Conservation (phyloP, 2,113 vertebrate genomes). For the Canis aureus region DNA sequence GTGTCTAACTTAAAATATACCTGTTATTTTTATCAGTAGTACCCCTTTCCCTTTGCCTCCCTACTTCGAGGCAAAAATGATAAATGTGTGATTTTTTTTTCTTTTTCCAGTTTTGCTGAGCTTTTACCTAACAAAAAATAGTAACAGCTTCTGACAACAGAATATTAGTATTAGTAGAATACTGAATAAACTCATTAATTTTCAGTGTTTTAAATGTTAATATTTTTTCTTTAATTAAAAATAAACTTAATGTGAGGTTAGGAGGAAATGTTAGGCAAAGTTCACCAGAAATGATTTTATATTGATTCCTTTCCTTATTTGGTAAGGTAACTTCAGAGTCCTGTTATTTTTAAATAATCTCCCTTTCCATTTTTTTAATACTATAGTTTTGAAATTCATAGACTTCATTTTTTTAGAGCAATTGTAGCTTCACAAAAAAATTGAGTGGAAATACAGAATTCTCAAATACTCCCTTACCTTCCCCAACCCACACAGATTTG, state of each 20-base stretch:
- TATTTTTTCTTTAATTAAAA: not conserved
- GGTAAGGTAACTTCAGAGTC: not conserved
- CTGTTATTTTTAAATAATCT: not conserved
- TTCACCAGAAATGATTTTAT: not conserved
- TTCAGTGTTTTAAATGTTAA: not conserved
- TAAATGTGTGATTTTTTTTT: not conserved
- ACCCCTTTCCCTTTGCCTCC: not conserved
- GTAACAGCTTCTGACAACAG: not conserved
- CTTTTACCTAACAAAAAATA: not conserved
- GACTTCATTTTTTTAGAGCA: not conserved
- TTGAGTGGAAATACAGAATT: not conserved
- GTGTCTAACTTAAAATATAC: slow-evolving; percentile 20
- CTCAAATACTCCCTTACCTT: not conserved
- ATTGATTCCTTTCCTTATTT: not conserved
- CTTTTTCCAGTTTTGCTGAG: not conserved
- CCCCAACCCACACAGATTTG: not conserved
- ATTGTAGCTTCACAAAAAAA: not conserved
- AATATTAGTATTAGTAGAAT: not conserved
- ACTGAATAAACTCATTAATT: not conserved
- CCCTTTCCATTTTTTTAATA: not conserved
- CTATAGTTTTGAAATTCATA: not conserved
- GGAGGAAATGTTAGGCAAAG: not conserved
- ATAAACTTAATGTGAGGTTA: not conserved
- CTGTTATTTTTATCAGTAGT: not conserved
- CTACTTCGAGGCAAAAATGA: not conserved